A percentile compares a stretch with the other conserved stretches of the same genome.
phyloP scores from a whole-genome alignment of 2,113 vertebrate species.

The Salvelinus namaycush region DNA sequence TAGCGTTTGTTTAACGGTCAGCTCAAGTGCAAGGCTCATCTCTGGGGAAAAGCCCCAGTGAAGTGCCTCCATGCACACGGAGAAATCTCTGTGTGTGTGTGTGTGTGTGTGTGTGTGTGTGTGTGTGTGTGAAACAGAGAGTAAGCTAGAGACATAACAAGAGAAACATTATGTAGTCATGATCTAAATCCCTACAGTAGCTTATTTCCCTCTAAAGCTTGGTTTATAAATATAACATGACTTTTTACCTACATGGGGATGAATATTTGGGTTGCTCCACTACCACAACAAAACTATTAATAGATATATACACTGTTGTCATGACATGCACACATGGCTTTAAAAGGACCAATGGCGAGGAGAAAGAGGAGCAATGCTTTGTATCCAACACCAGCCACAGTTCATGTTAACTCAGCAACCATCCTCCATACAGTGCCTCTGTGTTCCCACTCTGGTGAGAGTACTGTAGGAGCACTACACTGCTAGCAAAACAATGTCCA shows the following conservation, averaged over 20 bases:
- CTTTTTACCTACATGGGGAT: too few species aligned
- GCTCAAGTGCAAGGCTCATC: slow-evolving; percentile 58
- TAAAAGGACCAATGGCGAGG: background rate
- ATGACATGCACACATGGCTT: too few species aligned
- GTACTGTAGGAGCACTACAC: background rate
- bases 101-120: background rate
- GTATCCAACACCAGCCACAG: background rate
- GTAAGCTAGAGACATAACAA: too few species aligned
- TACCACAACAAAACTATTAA: too few species aligned
- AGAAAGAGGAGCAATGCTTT: background rate
- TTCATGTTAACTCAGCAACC: background rate
- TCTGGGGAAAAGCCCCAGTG: slow-evolving; percentile 52
- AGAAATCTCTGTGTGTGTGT: slow-evolving; percentile 31
- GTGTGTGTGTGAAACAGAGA: background rate
- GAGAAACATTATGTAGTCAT: too few species aligned
- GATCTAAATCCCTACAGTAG: too few species aligned
- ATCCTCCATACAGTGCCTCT: background rate
- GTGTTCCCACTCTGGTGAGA: background rate
- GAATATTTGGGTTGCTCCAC: too few species aligned
- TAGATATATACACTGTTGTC: too few species aligned
- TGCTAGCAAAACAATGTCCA: too few species aligned
- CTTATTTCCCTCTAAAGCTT: too few species aligned
- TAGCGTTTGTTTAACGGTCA: slow-evolving; percentile 72
- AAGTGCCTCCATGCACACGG: slow-evolving; percentile 51
- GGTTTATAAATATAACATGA: too few species aligned